These are phyloP conservation scores for Pseudeuparius sepicola DNA, from an alignment of 2,888 invertebrate species.

Conservation along the genomic window DNA sequence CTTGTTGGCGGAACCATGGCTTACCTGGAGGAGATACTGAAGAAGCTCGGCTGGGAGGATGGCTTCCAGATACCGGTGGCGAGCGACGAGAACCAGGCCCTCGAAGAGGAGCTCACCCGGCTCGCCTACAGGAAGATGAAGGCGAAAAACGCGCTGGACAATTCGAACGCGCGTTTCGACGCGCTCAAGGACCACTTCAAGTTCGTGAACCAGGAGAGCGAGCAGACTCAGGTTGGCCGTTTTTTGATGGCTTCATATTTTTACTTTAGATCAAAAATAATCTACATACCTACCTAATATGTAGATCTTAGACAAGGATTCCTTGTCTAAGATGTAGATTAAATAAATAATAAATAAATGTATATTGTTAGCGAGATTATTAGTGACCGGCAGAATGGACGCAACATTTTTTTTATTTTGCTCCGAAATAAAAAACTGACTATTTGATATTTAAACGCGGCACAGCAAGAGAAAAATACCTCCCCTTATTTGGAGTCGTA, in stretches of 20 bases:
- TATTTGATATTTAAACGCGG: too few relatives aligned
- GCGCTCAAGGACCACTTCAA: conserved; percentile 40
- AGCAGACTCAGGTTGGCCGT: conserved; percentile 44
- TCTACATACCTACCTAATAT: too few relatives aligned
- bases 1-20: too few relatives aligned
- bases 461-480: too few relatives aligned
- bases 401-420: too few relatives aligned
- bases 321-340: too few relatives aligned
- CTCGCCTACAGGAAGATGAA: conserved; percentile 42
- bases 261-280: not conserved
- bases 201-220: conserved; percentile 44
- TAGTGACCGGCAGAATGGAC: too few relatives aligned
- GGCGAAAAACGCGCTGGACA: conserved; percentile 40
- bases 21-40: conserved; percentile 53
- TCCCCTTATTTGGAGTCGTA: too few relatives aligned
- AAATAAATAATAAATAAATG: too few relatives aligned
- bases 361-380: too few relatives aligned
- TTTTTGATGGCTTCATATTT: conserved; percentile 4
- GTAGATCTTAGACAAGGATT: too few relatives aligned
- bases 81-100: conserved; percentile 55
- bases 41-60: conserved; percentile 62
- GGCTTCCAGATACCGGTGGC: conserved; percentile 74
- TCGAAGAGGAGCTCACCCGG: conserved; percentile 44
- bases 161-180: conserved; percentile 33
- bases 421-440: too few relatives aligned